Base-by-base conservation (phyloP, 2,113 vertebrate species). In the Pycnonotus jocosus region DNA sequence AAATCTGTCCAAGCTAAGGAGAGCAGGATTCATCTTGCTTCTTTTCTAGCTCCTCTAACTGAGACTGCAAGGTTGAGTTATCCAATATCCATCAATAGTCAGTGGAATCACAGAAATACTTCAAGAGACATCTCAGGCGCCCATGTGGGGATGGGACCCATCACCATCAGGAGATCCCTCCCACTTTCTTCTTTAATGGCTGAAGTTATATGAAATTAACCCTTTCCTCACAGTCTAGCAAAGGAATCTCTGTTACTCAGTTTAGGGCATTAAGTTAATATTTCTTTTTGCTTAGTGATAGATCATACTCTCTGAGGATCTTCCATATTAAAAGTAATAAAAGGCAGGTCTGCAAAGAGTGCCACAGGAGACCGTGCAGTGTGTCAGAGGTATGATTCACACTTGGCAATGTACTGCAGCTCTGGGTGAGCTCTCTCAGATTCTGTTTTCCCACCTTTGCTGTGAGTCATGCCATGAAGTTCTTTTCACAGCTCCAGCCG, bases 401-500 rank as follows among this genome's bases (percentile, higher is more conserved):
- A 33, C 69, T 61, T 35, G 33, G 77, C 40, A 38, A 11, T 42
- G 53, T 47, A 16, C 61, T 21, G 1, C 30, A 68, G 69, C 65
- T 62, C 91, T 50, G 81, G 44, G 20, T 54, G 70, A 92, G 31
- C 50, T 68, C 68, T 56, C 65, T 60, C 51, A 51, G 69, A 17
- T 81, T 70, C 81, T 69, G 35, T 90, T 90, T 92, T 86, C 71
- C 51, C 92, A 91, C 93, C 90, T 96, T 91, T 77, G 12, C 61
- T 62, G 0, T 93, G 88, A 92, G 64, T 95, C 92, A 87, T 73
- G 66, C 70, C 48, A 27, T 54, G 18, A 31, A 86, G 47, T 58
- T 93, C 70, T 93, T 84, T 79, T 89, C 93, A 70, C 90, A 90
- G 50, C 62, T 95, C 50, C 84, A 92, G 87, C 73, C 42, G 4